These are phyloP conservation scores for Anguilla pacifica DNA, from an alignment of 2,797 vertebrate genomes.

Conservation along the genomic window DNA sequence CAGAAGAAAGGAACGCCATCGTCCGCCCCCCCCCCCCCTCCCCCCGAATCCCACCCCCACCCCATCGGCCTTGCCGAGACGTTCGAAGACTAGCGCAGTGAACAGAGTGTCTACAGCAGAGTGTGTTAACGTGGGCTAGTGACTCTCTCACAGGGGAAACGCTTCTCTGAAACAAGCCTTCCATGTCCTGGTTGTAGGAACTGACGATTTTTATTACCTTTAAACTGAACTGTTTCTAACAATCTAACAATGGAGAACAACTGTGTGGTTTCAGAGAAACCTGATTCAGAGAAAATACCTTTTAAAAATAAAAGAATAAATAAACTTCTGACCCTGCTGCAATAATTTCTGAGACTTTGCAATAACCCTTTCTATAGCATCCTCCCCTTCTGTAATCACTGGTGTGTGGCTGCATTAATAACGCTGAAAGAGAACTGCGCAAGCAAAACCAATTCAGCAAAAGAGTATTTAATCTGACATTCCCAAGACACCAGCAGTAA, in stretches of 20 bases:
- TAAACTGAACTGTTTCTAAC: not conserved
- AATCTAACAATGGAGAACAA: not conserved
- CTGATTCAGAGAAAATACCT: not conserved
- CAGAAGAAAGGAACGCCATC: not conserved
- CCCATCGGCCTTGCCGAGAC: not conserved
- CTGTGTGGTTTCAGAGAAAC: not conserved
- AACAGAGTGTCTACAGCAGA: constrained; percentile 27
- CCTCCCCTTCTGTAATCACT: not conserved
- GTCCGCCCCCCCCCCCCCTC: not conserved
- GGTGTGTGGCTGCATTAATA: not conserved
- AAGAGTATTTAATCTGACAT: not conserved
- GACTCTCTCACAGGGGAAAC: constrained; percentile 35
- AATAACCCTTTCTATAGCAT: constrained; percentile 22
- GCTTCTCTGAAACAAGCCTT: constrained; percentile 33
- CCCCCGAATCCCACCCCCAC: not conserved
- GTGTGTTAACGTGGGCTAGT: constrained; percentile 36
- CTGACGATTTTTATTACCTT: constrained; percentile 12
- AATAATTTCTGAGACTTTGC: not conserved
- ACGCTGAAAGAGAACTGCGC: not conserved
- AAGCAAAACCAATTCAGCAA: not conserved
- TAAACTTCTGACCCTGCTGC: not conserved
- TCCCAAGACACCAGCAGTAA: not conserved
- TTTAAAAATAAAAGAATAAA: not conserved
- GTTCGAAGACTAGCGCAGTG: constrained; percentile 16
- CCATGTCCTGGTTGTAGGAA: constrained; percentile 17